Evolutionary conservation across 2,113 vertebrate species (phyloP), one percentile per base, ranked within the genome.

Genomic region (Saccopteryx leptura): DNA sequence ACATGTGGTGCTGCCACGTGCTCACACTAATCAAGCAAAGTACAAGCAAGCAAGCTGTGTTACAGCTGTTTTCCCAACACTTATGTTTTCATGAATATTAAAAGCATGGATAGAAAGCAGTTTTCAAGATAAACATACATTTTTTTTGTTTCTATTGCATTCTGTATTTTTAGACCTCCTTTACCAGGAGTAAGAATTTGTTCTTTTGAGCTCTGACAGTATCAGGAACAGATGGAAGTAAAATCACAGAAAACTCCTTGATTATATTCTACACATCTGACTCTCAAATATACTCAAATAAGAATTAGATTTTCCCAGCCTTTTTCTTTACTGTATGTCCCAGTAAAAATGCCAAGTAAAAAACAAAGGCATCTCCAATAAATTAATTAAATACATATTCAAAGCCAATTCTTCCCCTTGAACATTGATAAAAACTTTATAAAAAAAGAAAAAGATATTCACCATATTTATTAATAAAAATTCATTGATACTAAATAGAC

Each of bases 141-240:
- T 90, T 93, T 92, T 61, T 93, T 92, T 61, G 10, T 56, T 90
- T 84, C 31, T 60, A 46, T 68, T 72, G 19, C 2, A 63, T 69
- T 65, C 18, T 24, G 5, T 83, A n/a, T 65, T 23, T 54, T 91
- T 78, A 54, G 72, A 69, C 48, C 46, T n/a, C 3, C 54, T 52
- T 85, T 78, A 61, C 12, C 19, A 56, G 12, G 76, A 93, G 21
- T 54, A 86, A 81, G 11, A 63, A 48, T 61, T 72, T 48, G 0
- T 81, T 84, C 13, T 85, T 69, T 72, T 75, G 60, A 61, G 5
- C 2, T 56, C 31, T n/a, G 0, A 0, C 82, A 31, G 13, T 28
- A 3, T 90, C 83, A 71, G 56, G 39, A 17, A 82, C 9, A 91
- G n/a, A 89, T 48, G 9, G 9, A 91, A 91, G 50, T 6, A 75